A percentile compares a stretch with the other conserved stretches of the same genome.
phyloP scores from a whole-genome alignment of 1,140 invertebrate species.

The Phortica variegata region DNA sequence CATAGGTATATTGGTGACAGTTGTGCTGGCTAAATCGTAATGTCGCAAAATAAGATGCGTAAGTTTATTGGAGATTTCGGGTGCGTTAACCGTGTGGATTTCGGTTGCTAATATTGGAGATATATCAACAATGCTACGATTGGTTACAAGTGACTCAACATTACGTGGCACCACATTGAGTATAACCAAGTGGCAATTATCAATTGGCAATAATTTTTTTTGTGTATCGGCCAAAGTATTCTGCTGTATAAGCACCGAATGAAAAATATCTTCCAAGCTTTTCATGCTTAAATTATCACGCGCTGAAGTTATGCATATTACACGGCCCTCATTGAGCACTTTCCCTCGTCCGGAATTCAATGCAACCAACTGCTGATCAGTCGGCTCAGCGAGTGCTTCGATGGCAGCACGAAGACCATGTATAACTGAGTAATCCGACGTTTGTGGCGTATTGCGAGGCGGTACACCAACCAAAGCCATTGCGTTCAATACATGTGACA shows the following conservation, averaged over 20 bases:
- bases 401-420: constrained; percentile 85
- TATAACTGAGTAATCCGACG: constrained; percentile 71
- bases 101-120: constrained; percentile 68
- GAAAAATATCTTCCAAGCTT: constrained; percentile 81
- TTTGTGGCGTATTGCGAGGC: constrained; percentile 54
- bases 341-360: constrained; percentile 27
- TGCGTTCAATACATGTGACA: constrained; percentile 76
- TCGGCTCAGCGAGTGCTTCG: constrained; percentile 79
- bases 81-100: constrained; percentile 70
- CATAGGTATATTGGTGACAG: constrained; percentile 98
- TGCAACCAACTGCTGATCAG: constrained; percentile 66
- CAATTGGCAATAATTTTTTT: constrained; percentile 67
- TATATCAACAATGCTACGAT: constrained; percentile 66
- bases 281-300: constrained; percentile 81
- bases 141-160: constrained; percentile 71
- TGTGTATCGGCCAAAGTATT: constrained; percentile 73
- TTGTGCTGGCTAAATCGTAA: constrained; percentile 91
- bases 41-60: constrained; percentile 78
- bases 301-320: constrained; percentile 86
- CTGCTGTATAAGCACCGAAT: constrained; percentile 74
- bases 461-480: constrained; percentile 74
- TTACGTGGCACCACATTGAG: constrained; percentile 84
- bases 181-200: constrained; percentile 86
- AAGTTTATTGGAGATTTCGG: constrained; percentile 67
- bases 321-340: constrained; percentile 68